Evolutionary conservation across 2,888 invertebrate species (phyloP).

Genomic region (Itoplectis maculator): DNA sequence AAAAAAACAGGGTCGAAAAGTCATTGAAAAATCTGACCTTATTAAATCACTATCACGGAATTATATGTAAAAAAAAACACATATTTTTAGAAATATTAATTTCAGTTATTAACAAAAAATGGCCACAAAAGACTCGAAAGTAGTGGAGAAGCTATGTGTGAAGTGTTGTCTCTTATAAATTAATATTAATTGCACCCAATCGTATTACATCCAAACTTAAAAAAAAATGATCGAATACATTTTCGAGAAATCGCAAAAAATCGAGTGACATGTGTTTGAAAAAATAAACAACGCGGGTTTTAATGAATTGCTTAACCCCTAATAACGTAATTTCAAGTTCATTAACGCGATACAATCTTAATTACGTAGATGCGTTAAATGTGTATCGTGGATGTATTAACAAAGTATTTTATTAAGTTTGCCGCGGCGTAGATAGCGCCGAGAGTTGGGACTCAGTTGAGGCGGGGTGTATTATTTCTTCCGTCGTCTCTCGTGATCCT

Average conservation of each 20-base stretch:
- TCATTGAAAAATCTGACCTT: background rate
- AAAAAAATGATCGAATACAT: no score
- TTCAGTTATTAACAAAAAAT: background rate
- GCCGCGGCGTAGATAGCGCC: constrained; percentile 25
- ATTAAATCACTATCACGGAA: no score
- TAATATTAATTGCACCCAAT: no score
- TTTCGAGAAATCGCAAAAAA: background rate
- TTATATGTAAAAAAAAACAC: background rate
- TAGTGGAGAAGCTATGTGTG: no score
- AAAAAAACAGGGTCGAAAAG: background rate
- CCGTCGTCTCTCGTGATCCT: constrained; percentile 30
- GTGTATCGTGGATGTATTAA: constrained; percentile 9
- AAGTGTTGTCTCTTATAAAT: no score
- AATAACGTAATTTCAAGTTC: constrained; percentile 38
- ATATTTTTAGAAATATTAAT: background rate
- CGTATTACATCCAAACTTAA: no score
- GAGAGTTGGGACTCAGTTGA: constrained; percentile 49
- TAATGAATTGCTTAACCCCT: constrained; percentile 44
- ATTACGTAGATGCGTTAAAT: constrained; percentile 37
- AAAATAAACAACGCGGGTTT: background rate
- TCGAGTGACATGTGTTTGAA: background rate
- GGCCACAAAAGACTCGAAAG: no score
- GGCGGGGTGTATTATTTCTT: constrained; percentile 20
- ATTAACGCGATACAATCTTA: constrained; percentile 49
- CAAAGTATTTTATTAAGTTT: constrained; percentile 62